phyloP scores from a whole-genome alignment of 2,797 vertebrate genomes.

The Lacerta viridis region DNA sequence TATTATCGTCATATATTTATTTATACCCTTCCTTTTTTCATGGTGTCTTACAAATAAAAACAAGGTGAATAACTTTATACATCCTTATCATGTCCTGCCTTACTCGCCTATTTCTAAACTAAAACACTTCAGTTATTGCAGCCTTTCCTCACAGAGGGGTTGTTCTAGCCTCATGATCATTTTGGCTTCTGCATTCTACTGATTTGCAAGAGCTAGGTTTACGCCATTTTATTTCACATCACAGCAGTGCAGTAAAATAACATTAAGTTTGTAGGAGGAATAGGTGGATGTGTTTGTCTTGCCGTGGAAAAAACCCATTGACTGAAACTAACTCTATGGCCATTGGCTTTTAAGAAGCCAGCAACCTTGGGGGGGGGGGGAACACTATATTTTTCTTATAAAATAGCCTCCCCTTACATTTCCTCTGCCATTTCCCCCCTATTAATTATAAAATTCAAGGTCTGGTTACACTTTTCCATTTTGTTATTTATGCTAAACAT shows the following conservation, averaged over 20 bases:
- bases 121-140: too few species aligned
- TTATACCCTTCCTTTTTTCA: too few species aligned
- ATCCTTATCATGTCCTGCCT: too few species aligned
- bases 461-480: neutral
- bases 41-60: too few species aligned
- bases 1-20: too few species aligned
- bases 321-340: neutral
- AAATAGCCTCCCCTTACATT: neutral
- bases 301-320: neutral
- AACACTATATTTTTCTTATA: neutral
- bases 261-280: neutral
- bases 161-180: too few species aligned
- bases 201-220: neutral
- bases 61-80: too few species aligned
- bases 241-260: conserved; percentile 20
- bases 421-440: neutral
- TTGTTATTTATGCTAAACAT: neutral
- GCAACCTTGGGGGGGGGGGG: too few species aligned
- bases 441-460: neutral
- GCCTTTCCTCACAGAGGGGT: too few species aligned
- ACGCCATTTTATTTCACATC: conserved; percentile 13
- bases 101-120: too few species aligned
- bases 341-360: neutral
- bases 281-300: neutral
- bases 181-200: neutral